Conservation (phyloP, 2,797 vertebrate genomes). For the Dermochelys coriacea region DNA sequence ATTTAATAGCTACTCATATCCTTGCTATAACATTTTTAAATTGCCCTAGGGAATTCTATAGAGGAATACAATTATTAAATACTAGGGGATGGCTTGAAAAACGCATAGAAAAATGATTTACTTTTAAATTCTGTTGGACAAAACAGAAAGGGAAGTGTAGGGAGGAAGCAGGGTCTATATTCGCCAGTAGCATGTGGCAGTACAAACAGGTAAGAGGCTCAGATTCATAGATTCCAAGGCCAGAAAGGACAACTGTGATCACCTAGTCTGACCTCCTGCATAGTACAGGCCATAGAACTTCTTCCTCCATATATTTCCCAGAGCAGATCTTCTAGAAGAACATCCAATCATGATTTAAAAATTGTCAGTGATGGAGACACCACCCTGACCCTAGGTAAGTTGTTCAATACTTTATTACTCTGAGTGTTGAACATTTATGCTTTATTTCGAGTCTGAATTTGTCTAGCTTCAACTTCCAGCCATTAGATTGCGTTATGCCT, state of each 20-base stretch:
- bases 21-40: neutral
- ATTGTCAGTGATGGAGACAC: neutral
- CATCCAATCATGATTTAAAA: neutral
- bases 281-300: neutral
- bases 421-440: neutral
- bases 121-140: neutral
- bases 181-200: neutral
- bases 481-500: no score
- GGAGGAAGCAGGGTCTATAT: neutral
- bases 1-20: neutral
- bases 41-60: neutral
- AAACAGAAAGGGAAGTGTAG: neutral
- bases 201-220: neutral
- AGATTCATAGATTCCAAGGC: neutral
- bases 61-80: neutral
- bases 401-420: neutral
- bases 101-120: neutral
- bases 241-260: neutral
- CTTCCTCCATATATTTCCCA: neutral
- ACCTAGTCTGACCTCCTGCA: neutral
- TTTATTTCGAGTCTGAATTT: neutral
- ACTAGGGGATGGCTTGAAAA: neutral
- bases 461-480: neutral
- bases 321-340: neutral
- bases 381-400: neutral